A percentile compares a stretch with the other conserved stretches of the same genome.
Conservation (phyloP, 2,113 vertebrate genomes). For the Circaetus gallicus region DNA sequence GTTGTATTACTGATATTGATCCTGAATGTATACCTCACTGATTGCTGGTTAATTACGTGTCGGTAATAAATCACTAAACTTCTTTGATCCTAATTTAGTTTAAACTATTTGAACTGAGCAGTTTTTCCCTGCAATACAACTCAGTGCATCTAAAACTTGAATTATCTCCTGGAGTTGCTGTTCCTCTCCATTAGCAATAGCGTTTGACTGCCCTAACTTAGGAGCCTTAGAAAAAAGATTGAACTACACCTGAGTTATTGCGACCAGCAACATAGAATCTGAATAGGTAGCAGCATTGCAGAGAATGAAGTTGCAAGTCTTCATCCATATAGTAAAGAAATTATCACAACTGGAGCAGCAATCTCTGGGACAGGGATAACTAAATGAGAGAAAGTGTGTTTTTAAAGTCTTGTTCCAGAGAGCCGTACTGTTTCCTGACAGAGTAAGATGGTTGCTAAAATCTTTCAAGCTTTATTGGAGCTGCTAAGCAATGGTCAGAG, state of each 20-base stretch:
- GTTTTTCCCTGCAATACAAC: background rate
- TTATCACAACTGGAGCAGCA: background rate
- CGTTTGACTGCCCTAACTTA: background rate
- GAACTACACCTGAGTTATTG: background rate
- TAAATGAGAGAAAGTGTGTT: background rate
- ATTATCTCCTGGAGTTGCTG: background rate
- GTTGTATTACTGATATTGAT: background rate
- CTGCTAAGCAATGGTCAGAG: background rate
- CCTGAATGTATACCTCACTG: background rate
- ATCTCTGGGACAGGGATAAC: background rate
- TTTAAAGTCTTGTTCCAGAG: background rate
- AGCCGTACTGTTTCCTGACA: fast-evolving
- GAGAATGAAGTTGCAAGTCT: background rate
- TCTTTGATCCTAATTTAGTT: background rate
- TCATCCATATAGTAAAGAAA: background rate
- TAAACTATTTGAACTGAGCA: background rate
- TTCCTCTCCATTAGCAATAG: background rate
- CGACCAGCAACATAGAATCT: background rate
- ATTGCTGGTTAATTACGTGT: background rate
- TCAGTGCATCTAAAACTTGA: background rate
- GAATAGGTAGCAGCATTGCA: background rate
- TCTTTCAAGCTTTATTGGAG: background rate
- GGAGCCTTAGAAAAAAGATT: background rate
- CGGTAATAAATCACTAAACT: background rate
- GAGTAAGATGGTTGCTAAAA: background rate